A percentile compares a stretch with the other conserved stretches of the same genome.
Conservation (phyloP, 2,797 vertebrate genomes). For the Lindbergichthys nudifrons region DNA sequence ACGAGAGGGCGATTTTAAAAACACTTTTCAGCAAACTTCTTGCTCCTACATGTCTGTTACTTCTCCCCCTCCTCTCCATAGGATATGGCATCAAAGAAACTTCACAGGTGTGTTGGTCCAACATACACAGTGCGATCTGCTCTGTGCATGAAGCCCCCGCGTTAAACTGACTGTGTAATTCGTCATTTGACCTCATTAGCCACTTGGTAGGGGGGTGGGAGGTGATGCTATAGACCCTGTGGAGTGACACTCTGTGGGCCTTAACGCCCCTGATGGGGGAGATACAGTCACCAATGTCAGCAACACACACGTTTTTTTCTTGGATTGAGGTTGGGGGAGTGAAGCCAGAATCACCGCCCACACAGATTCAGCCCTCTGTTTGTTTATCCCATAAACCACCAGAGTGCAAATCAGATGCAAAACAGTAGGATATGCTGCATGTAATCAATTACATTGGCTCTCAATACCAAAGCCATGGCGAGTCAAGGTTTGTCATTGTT, state of each 20-base stretch:
- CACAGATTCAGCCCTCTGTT: slow-evolving; percentile 10
- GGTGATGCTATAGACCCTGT: slow-evolving; percentile 45
- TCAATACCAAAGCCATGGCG: background rate
- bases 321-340: slow-evolving; percentile 13
- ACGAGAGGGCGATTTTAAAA: slow-evolving; percentile 13
- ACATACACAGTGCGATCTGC: slow-evolving; percentile 63
- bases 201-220: slow-evolving; percentile 51
- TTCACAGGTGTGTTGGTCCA: slow-evolving; percentile 59
- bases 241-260: slow-evolving; percentile 66
- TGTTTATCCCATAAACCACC: slow-evolving; percentile 10
- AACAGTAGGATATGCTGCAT: background rate
- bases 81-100: slow-evolving; percentile 32
- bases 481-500: background rate
- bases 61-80: background rate
- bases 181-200: slow-evolving; percentile 83
- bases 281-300: slow-evolving; percentile 42
- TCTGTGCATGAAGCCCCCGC: slow-evolving; percentile 48
- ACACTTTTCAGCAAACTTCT: slow-evolving; percentile 35
- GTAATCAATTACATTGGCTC: slow-evolving; percentile 1
- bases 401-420: background rate
- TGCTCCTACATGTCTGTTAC: slow-evolving; percentile 14
- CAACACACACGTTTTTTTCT: slow-evolving; percentile 27
- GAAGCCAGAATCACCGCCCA: slow-evolving; percentile 19
- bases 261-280: slow-evolving; percentile 60
- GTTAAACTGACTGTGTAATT: slow-evolving; percentile 80